Evolutionary conservation across 2,797 vertebrate species (phyloP), one percentile per base, ranked within the genome.

Genomic region (Leucoraja ocellata): DNA sequence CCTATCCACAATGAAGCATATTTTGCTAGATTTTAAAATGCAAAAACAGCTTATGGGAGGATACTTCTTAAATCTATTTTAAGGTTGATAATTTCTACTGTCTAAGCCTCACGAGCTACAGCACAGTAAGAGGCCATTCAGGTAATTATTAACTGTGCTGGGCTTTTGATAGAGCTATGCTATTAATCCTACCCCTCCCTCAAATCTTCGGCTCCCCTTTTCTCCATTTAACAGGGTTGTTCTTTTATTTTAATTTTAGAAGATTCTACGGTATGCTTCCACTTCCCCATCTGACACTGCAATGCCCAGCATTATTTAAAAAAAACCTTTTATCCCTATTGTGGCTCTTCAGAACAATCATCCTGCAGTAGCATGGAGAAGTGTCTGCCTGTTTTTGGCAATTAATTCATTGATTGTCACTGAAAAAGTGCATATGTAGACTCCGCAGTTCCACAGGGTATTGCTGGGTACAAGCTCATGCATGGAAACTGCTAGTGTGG

Each of bases 51-150:
- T 32, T 46, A 78, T 76, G 16, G 46, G 76, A 63, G 11, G 36
- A 81, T 71, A 63, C 32, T 61, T 6, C 16, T 13, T 18, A 2
- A 93, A 63, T 25, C 25, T 39, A 73, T 25, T 13, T 63, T 86
- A 32, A 78, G 1, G 23, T 74, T 74, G 71, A 74, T 21, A 23
- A 6, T 74, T 74, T 73, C 18, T 4, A 21, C 21, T 4, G 18
- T 73, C 18, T 73, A 21, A 23, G 71, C 23, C 71, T 83, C 61
- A 13, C 23, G 46, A 14, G 63, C 1, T 65, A 63, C 84, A 65
- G n/a, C n/a, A 88, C 63, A 88, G 61, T 32, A 88, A n/a, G 84
- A 88, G 63, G 63, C n/a, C n/a, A 88, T 68, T 88, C n/a, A 23
- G n/a, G n/a, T 18, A 10, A 9, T 58, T 11, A 54, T 54, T 65